These are phyloP conservation scores for Cervus canadensis DNA, from an alignment of 2,113 vertebrate species.

Conservation along the genomic window DNA sequence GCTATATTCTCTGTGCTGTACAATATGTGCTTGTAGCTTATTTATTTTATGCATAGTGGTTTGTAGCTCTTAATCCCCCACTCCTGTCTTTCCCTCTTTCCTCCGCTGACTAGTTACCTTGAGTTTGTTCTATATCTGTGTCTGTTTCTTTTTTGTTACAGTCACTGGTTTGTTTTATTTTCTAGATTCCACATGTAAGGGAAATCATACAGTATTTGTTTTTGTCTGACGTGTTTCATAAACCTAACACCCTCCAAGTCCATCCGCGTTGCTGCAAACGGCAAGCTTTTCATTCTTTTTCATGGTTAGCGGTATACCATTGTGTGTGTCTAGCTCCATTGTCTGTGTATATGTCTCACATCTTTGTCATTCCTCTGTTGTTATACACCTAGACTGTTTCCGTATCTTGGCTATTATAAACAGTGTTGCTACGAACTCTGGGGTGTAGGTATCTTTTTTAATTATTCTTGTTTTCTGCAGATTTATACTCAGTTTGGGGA, in stretches of 20 bases:
- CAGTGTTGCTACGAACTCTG: neutral
- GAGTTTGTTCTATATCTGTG: neutral
- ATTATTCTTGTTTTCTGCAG: neutral
- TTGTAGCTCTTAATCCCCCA: neutral
- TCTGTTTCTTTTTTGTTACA: neutral
- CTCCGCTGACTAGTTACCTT: accelerated
- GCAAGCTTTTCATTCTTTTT: neutral
- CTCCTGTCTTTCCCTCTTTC: neutral
- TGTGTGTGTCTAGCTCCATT: neutral
- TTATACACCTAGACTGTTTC: neutral
- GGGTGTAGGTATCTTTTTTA: neutral
- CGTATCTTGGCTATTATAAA: neutral
- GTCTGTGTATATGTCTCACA: accelerated
- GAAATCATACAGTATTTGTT: neutral
- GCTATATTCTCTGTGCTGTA: neutral
- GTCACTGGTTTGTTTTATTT: neutral
- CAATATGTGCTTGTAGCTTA: neutral
- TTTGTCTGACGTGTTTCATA: neutral
- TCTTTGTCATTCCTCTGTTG: neutral
- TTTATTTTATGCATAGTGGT: neutral
- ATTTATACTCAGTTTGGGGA: neutral
- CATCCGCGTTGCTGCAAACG: neutral
- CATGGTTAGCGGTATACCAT: accelerated
- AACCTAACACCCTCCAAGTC: neutral
- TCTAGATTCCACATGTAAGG: neutral